A percentile compares a stretch with the other conserved stretches of the same genome.
Evolutionary conservation across 2,113 vertebrate genomes (phyloP).

Genomic region (Gopherus evgoodei): DNA sequence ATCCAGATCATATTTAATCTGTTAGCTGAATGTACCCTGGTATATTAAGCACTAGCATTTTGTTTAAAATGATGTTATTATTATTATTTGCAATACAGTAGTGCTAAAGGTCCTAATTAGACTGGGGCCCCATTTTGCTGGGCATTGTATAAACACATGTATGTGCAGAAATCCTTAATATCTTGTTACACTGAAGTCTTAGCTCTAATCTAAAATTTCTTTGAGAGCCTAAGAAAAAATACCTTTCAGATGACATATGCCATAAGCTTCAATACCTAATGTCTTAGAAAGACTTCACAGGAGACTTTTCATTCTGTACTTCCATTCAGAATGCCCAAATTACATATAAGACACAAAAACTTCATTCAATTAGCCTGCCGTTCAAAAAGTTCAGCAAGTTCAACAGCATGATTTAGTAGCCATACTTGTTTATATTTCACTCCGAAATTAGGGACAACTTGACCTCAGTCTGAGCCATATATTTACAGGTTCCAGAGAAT

Average conservation of each 20-base stretch:
- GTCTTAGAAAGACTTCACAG: background rate
- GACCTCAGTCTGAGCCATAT: background rate
- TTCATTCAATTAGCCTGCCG: background rate
- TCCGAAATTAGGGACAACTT: background rate
- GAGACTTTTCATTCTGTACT: background rate
- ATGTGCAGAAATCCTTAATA: background rate
- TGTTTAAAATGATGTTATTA: background rate
- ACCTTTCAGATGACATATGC: background rate
- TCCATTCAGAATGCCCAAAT: background rate
- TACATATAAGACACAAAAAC: background rate
- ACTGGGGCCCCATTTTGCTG: background rate
- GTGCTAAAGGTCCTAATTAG: background rate
- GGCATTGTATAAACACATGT: background rate
- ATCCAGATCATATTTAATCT: background rate
- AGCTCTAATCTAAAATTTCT: background rate
- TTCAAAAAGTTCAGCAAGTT: background rate
- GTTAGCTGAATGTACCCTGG: background rate
- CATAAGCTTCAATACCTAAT: background rate
- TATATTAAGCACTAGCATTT: background rate
- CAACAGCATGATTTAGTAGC: background rate
- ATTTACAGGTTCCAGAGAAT: background rate
- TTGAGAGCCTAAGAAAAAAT: background rate
- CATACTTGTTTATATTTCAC: background rate
- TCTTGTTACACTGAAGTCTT: background rate
- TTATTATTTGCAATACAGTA: background rate